phyloP scores from a whole-genome alignment of 2,113 vertebrate species.

The Mellivora capensis region DNA sequence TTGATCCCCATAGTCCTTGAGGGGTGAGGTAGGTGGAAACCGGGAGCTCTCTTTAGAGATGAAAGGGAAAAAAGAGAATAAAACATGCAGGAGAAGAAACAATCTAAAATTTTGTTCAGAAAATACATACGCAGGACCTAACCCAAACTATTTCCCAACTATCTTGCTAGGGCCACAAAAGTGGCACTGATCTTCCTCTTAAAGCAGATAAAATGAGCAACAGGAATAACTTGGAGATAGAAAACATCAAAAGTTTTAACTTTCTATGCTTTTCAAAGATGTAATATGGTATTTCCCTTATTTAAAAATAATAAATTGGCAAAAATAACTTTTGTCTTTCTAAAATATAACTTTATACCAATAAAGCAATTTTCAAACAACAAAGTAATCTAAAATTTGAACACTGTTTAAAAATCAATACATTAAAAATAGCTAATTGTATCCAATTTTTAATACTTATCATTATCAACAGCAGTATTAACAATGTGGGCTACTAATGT shows the following conservation, averaged over 20 bases:
- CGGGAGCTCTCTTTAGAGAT: slow-evolving; percentile 81
- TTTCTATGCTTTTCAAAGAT: slow-evolving; percentile 16
- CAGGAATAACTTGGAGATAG: background rate
- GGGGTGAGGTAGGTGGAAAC: slow-evolving; percentile 89
- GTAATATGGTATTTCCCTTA: background rate
- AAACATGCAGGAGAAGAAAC: background rate
- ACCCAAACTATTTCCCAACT: background rate
- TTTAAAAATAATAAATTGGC: background rate
- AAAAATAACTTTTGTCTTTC: background rate
- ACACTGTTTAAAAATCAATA: background rate
- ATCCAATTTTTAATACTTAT: slow-evolving; percentile 17
- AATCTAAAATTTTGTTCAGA: background rate
- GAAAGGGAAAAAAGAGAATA: slow-evolving; percentile 36
- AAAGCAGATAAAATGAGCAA: background rate
- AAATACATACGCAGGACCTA: background rate
- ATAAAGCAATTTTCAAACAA: slow-evolving; percentile 25
- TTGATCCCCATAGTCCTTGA: slow-evolving; percentile 82
- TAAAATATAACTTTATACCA: background rate
- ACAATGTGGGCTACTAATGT: background rate
- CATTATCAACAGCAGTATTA: background rate
- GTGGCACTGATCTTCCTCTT: background rate
- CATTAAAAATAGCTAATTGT: background rate
- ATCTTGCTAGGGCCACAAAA: background rate
- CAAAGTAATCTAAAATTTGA: slow-evolving; percentile 20
- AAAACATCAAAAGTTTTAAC: background rate